These are phyloP conservation scores for Drosophila atripex DNA, from an alignment of 2,888 invertebrate genomes.

Conservation along the genomic window DNA sequence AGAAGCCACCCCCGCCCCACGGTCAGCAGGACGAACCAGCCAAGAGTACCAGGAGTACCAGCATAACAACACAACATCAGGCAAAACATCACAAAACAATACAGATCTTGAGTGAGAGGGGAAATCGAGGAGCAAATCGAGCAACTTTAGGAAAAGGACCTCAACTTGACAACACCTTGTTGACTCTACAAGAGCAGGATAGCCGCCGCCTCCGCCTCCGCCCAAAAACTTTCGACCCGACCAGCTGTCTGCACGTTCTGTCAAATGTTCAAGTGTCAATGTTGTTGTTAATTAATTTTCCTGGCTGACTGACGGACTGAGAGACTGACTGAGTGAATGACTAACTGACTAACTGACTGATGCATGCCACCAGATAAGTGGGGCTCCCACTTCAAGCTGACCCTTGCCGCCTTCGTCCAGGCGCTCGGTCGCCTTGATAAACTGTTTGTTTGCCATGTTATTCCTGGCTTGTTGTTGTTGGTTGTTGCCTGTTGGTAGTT, in stretches of 20 bases:
- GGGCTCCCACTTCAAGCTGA: conserved; percentile 32
- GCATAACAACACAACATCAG: conserved; percentile 40
- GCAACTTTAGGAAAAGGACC: conserved; percentile 44
- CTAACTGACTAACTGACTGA: conserved; percentile 39
- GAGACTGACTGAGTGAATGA: conserved; percentile 35
- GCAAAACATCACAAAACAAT: conserved; percentile 50
- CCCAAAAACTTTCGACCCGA: conserved; percentile 34
- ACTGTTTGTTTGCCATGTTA: conserved; percentile 53
- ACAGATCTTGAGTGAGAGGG: conserved; percentile 17
- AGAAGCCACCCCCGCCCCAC: conserved; percentile 18
- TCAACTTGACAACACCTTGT: conserved; percentile 64
- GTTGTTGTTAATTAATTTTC: conserved; percentile 80
- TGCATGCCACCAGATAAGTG: conserved; percentile 74
- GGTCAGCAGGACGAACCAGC: conserved; percentile 21
- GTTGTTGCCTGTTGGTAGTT: conserved; percentile 15
- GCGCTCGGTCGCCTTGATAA: conserved; percentile 51
- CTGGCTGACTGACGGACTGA: conserved; percentile 61
- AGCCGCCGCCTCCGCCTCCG: neutral
- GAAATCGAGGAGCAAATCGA: conserved; percentile 38
- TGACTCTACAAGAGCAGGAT: conserved; percentile 50
- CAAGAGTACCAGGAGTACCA: neutral
- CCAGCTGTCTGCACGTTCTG: conserved; percentile 57
- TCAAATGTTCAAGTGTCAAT: conserved; percentile 78
- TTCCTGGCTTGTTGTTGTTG: neutral
- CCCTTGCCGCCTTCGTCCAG: conserved; percentile 42